phyloP scores from a whole-genome alignment of 2,888 invertebrate species.

The Ametastegia equiseti region DNA sequence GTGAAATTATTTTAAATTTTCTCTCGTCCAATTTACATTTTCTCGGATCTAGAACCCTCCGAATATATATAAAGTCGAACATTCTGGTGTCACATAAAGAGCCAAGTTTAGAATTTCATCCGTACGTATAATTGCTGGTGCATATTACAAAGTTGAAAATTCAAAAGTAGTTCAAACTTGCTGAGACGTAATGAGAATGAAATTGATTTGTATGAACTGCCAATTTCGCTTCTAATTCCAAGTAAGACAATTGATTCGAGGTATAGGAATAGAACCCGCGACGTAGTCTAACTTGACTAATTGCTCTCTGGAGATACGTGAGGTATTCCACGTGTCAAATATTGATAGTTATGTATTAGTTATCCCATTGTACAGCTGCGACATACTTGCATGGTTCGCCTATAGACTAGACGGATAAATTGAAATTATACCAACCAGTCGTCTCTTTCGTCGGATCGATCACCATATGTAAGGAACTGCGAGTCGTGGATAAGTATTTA shows the following conservation, averaged over 20 bases:
- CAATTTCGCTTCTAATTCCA: neutral
- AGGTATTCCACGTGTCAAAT: neutral
- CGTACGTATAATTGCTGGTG: neutral
- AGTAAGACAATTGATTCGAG: neutral
- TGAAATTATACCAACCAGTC: too few relatives aligned
- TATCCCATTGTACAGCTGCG: neutral
- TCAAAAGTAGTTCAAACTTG: neutral
- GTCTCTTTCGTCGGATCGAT: neutral
- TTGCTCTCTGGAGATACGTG: neutral
- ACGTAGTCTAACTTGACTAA: neutral
- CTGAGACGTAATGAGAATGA: neutral
- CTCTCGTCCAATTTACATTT: slow-evolving; percentile 12
- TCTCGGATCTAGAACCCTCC: neutral
- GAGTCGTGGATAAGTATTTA: neutral
- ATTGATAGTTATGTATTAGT: slow-evolving; percentile 12
- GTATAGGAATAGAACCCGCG: neutral
- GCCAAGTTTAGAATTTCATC: neutral
- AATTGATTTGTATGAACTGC: neutral
- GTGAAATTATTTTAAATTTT: slow-evolving; percentile 13
- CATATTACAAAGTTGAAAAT: neutral
- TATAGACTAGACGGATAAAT: neutral
- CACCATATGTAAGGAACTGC: neutral
- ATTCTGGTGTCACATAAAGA: neutral
- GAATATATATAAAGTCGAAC: neutral
- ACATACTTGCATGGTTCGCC: neutral